Base-by-base conservation (phyloP, 2,113 vertebrate species). In the Chrysochloris asiatica region DNA sequence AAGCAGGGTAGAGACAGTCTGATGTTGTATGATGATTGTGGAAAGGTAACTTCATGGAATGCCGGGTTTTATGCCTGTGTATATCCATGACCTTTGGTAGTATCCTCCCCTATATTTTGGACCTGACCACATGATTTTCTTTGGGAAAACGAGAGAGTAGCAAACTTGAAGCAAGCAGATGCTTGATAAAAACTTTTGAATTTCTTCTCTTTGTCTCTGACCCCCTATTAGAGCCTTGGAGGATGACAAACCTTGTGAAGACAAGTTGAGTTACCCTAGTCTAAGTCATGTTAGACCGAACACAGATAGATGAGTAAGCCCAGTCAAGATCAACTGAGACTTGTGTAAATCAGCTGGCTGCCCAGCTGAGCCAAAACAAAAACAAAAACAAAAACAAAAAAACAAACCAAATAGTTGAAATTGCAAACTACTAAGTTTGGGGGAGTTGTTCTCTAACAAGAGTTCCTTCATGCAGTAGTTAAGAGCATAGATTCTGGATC, bases 181-280 rank as follows among this genome's bases (percentile, higher is more conserved):
- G 22, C 75, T 8, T 48, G 30, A 36, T 65, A 65, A 65, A 69
- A 43, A 14, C 24, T 52, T 61, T 2, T 6, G 21, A 52, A 30
- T 17, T 28, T 54, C 10, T 21, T 67, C 9, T 38, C 2, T 89
- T 8, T 67, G 83, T 71, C 61, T 77, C 71, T 77, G 77, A 89
- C 19, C 9, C 12, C 11, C 38, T 63, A 4, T 26, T 45, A 6
- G 1, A 83, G 47, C 8, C 3, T 4, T 17, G 8, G 54, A 81
- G 38, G 14, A 50, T 38, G 9, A 86, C 16, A 65, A 30, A 3
- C 6, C 36, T 22, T 0, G 5, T 9, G 0, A 16, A 48, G 54
- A 22, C 17, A 1, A 56, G 5, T 3, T 28, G 36, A 41, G 43
- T 14, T 69, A 43, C 16, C 30, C n/a, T 56, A 50, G 43, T 12